Evolutionary conservation across 2,888 invertebrate species (phyloP).

Genomic region (Pterostichus niger): DNA sequence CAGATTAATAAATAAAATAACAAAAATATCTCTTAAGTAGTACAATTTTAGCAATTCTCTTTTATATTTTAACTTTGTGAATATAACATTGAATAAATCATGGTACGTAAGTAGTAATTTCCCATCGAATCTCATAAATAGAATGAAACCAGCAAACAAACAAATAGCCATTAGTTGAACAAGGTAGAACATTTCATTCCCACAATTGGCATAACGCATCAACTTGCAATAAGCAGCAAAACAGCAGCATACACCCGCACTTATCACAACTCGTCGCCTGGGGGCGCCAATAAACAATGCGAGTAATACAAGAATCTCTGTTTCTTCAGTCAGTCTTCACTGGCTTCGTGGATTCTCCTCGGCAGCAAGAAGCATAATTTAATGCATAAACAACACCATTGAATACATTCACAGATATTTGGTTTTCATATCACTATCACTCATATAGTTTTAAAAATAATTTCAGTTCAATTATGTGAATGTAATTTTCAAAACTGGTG

Average conservation of each 20-base stretch:
- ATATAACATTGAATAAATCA: too few species aligned
- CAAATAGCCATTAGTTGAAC: constrained; percentile 40
- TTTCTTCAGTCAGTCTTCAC: constrained; percentile 5
- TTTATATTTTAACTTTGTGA: too few species aligned
- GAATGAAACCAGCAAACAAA: not conserved
- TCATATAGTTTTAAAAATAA: not conserved
- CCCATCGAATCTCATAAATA: too few species aligned
- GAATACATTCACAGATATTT: not conserved
- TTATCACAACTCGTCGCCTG: constrained; percentile 33
- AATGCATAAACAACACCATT: not conserved
- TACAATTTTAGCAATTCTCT: too few species aligned
- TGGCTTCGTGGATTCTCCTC: not conserved
- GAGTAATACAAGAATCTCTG: constrained; percentile 30
- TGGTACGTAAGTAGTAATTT: too few species aligned
- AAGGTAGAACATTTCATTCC: constrained; percentile 48
- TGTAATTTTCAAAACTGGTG: too few species aligned
- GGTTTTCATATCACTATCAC: not conserved
- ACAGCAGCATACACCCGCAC: constrained; percentile 50
- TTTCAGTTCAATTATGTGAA: too few species aligned
- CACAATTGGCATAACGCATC: constrained; percentile 55
- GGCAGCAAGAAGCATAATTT: not conserved
- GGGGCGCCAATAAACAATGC: constrained; percentile 22
- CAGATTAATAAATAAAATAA: too few species aligned
- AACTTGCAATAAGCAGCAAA: constrained; percentile 33
- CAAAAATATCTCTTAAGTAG: too few species aligned